Base-by-base conservation (phyloP, 2,888 invertebrate species). In the Dilophus febrilis region DNA sequence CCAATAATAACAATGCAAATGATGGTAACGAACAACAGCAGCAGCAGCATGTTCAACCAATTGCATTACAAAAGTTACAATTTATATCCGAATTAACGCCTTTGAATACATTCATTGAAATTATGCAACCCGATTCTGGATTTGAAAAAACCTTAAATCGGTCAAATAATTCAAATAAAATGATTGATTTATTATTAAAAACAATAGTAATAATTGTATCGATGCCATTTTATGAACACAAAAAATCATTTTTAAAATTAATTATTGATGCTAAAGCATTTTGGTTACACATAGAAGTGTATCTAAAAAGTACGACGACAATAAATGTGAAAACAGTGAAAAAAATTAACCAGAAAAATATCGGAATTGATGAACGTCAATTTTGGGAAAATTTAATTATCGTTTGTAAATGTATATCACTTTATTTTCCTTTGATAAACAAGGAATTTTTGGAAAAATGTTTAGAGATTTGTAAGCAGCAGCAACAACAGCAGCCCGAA, bases 341-440 rank as follows among this genome's bases (percentile, higher is more conserved):
- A 10, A 16, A 11, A 22, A 26, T 16, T 6, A 26, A 26, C 8
- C 27, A 27, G n/a, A 33, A 31, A n/a, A 38, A 38, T 26, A 6
- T 33, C 8, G 26, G 19, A 14, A n/a, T 13, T 13, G 32, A 33
- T 17, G 34, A 38, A 17, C 7, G 5, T 2, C 32, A 38, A 27
- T 12, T 67, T n/a, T 67, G 65, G 64, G 55, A 64, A 50, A 65
- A 67, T 48, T 54, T 58, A 1, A 60, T 66, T 48, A 46, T 53
- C 7, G 64, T 67, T 48, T 65, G 52, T 49, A 45, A 46, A 18
- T 51, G 57, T 51, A 48, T 65, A 2, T 33, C 58, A 14, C 48
- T 53, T 31, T 48, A 65, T 17, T 62, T 61, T n/a, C n/a, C n/a
- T n/a, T n/a, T n/a, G n/a, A n/a, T n/a, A n/a, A n/a, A n/a, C n/a